Evolutionary conservation across 2,888 invertebrate species (phyloP), one percentile per base, ranked within the genome.

Genomic region (Sphaerophoria taeniata): DNA sequence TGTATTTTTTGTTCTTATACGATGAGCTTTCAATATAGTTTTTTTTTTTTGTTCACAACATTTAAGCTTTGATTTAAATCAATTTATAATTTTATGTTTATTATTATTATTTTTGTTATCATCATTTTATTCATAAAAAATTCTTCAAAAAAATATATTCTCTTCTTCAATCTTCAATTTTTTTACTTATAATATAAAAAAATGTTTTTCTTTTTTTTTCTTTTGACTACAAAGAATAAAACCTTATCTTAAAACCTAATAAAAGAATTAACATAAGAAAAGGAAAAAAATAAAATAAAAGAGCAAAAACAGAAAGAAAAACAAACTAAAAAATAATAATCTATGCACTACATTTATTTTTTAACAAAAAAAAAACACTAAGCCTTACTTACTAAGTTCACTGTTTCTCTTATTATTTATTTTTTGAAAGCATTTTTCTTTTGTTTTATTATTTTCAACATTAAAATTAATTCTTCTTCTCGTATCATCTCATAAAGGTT

Each of bases 101-200:
- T 56, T 65, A 72, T 65, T 51, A 49, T 31, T 82, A 51, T 71
- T 84, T 76, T 47, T 73, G 55, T 72, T 63, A 67, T 85, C 56
- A 70, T 81, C 77, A 53, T 78, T 76, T 82, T 81, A 82, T 65
- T 86, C 74, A 82, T 82, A 86, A 86, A 86, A 86, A 86, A 86
- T 81, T 81, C 82, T 82, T 86, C 86, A 86, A 87, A 87, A 87
- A 87, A 87, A 87, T 87, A 87, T 87, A 87, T 87, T 85, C 82
- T 87, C 87, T 83, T 79, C 82, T 76, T 80, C 67, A 75, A 77
- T 83, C 72, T 71, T 86, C 67, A 34, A 51, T 58, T 53, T 71
- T 71, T 76, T 82, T 86, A 74, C 77, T 86, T 82, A 82, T 70
- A 78, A 78, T 61, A 51, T 82, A 71, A 56, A 71, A 75, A 75